A percentile compares a stretch with the other conserved stretches of the same genome.
These are phyloP conservation scores for Syngnathus typhle DNA, from an alignment of 2,113 vertebrate genomes.

Conservation along the genomic window DNA sequence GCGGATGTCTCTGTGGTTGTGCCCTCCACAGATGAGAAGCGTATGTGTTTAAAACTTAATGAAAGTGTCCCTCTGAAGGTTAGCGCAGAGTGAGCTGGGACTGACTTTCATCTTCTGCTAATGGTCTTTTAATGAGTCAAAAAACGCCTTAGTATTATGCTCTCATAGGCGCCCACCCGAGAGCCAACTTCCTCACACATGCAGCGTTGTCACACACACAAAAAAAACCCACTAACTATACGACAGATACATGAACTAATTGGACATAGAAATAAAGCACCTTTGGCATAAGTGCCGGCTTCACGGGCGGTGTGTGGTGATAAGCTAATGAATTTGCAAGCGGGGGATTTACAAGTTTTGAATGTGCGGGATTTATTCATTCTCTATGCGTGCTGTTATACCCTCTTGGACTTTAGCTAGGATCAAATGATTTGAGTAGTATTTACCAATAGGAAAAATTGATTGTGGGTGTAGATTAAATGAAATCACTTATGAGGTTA, in stretches of 20 bases:
- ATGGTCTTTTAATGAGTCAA: slow-evolving; percentile 67
- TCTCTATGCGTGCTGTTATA: neutral
- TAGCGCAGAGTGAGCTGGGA: slow-evolving; percentile 35
- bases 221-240: slow-evolving; percentile 24
- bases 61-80: slow-evolving; percentile 63
- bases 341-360: neutral
- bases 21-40: slow-evolving; percentile 36
- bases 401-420: neutral
- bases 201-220: slow-evolving; percentile 3
- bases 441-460: slow-evolving; percentile 8
- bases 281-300: slow-evolving; percentile 13
- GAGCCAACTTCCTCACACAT: slow-evolving; percentile 14
- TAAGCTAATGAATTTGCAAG: neutral
- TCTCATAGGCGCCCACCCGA: slow-evolving; percentile 30
- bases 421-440: slow-evolving; percentile 22
- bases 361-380: neutral
- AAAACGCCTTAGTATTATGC: slow-evolving; percentile 30
- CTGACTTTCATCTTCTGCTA: slow-evolving; percentile 53
- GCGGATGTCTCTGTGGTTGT: slow-evolving; percentile 41
- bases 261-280: slow-evolving; percentile 28
- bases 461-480: slow-evolving; percentile 27
- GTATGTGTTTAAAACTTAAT: slow-evolving; percentile 58
- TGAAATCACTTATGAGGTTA: neutral
- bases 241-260: slow-evolving; percentile 15
- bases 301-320: neutral